phyloP scores from a whole-genome alignment of 2,797 vertebrate species.

The Tiaroga cobitis region DNA sequence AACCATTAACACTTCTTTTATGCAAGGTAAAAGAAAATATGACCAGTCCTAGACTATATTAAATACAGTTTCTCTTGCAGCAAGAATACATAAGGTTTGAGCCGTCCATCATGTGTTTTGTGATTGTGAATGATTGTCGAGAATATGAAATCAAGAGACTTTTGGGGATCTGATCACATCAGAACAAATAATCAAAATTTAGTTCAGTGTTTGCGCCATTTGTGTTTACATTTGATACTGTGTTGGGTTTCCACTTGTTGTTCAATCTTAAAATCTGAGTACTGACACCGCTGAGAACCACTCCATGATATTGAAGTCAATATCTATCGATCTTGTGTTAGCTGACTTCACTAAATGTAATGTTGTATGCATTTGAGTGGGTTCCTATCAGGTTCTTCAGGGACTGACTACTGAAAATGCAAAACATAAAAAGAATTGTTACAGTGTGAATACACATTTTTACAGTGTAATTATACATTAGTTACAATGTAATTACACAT shows the following conservation, averaged over 20 bases:
- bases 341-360: constrained; percentile 14
- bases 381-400: constrained; percentile 12
- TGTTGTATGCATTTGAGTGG: neutral
- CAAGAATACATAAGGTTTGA: neutral
- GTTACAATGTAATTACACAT: too few species aligned
- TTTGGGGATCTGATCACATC: neutral
- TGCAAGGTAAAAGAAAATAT: neutral
- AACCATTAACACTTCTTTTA: neutral
- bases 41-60: neutral
- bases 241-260: neutral
- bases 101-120: neutral
- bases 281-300: neutral
- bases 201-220: constrained; percentile 2
- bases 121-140: neutral
- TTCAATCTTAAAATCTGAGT: neutral
- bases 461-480: too few species aligned
- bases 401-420: constrained; percentile 22
- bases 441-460: too few species aligned
- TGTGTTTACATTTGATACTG: neutral
- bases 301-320: constrained; percentile 43
- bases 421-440: constrained; percentile 33
- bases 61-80: neutral
- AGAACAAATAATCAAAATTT: neutral
- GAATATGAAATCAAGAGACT: neutral
- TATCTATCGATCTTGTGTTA: constrained; percentile 39